Base-by-base conservation (phyloP, 1,140 invertebrate genomes). In the Brachionus koreanus region DNA sequence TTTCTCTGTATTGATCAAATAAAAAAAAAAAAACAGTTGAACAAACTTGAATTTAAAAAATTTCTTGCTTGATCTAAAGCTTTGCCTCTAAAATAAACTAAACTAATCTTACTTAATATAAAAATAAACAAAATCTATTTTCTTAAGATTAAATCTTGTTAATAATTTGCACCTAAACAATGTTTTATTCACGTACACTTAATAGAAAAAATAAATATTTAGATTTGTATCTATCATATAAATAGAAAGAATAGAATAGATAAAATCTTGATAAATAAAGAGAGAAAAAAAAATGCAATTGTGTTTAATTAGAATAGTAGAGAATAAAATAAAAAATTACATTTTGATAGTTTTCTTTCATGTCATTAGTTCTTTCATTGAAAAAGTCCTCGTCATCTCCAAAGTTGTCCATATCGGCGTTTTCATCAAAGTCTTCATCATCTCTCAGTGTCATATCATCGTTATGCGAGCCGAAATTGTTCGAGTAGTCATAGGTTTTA, bases 351-450 rank as follows among this genome's bases (percentile, higher is more conserved):
- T 79, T 79, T 37, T 57, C 76, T 25, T 74, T 72, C 37, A 23
- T 23, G 16, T 67, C 12, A 23, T 77, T 52, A 43, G 12, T 61
- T 57, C 76, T 57, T 65, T 79, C 76, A 37, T 79, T 79, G 49
- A 79, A 79, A 43, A 79, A 65, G 49, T 79, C 76, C 19, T 79
- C 76, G 5, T 57, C 76, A 12, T 79, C 76, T 4, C n/a, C 76
- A 46, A 74, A 74, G 43, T 74, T 74, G 39, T 74, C 69, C 39
- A 46, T 74, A 16, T 74, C 69, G 35, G 33, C 37, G 23, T 69
- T 69, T 29, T 74, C 39, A 13, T 74, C 69, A 46, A 46, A 74
- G 19, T 74, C 69, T 19, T 74, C 69, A 19, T 74, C 69, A 19
- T 74, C 69, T 16, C 65, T 37, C 37, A 74, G 25, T 46, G 37